A percentile compares a stretch with the other conserved stretches of the same genome.
phyloP scores from a whole-genome alignment of 2,888 invertebrate genomes.

The Girardia tigrina region DNA sequence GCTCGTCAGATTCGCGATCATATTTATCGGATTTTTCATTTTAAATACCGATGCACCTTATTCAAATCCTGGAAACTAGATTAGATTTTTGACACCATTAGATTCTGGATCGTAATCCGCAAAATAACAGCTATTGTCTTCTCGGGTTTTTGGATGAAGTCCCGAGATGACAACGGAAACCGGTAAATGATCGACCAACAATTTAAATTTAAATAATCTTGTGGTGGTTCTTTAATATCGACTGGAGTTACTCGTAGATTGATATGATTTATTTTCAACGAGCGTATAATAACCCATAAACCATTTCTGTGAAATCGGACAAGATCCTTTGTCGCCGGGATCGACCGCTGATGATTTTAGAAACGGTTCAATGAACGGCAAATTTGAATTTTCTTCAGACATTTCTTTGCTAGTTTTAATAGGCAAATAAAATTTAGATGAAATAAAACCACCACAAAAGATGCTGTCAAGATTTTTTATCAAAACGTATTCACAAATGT shows the following conservation, averaged over 20 bases:
- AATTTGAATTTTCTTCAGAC: not conserved
- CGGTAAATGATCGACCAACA: no score
- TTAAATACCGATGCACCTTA: conserved; percentile 43
- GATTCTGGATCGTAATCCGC: conserved; percentile 47
- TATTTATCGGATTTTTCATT: conserved; percentile 55
- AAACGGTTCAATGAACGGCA: conserved; percentile 32
- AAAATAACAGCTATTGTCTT: conserved; percentile 42
- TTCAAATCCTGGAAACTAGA: conserved; percentile 44
- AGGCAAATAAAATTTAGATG: no score
- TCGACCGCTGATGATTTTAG: conserved; percentile 33
- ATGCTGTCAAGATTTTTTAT: no score
- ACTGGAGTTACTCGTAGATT: conserved; percentile 42
- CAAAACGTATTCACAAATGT: no score
- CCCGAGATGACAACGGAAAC: conserved; percentile 36
- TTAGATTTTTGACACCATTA: conserved; percentile 45
- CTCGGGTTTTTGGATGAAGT: conserved; percentile 38
- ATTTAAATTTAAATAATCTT: conserved; percentile 33
- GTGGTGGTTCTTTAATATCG: conserved; percentile 40
- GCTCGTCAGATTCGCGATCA: conserved; percentile 51
- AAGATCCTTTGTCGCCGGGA: conserved; percentile 88
- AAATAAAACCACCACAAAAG: no score
- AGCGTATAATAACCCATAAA: conserved; percentile 65
- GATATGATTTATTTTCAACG: conserved; percentile 40
- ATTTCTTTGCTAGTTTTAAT: no score
- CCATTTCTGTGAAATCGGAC: conserved; percentile 96